These are phyloP conservation scores for Mesitornis unicolor DNA, from an alignment of 2,113 vertebrate genomes.

Conservation along the genomic window DNA sequence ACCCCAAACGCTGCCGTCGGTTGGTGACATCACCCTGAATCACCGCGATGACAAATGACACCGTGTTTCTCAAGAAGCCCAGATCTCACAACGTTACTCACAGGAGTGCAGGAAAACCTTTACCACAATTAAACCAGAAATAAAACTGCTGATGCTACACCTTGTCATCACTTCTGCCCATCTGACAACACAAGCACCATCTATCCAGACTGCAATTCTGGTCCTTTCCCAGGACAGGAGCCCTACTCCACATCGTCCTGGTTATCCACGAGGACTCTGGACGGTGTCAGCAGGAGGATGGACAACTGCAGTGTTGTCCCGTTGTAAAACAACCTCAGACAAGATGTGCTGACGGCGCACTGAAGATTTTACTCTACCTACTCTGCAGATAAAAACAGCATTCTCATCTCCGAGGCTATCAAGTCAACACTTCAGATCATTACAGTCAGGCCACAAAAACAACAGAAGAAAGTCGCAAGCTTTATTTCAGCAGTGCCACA, in stretches of 20 bases:
- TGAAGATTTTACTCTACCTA: slow-evolving; percentile 16
- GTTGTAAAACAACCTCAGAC: neutral
- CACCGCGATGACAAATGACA: rapidly evolving
- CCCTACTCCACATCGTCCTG: neutral
- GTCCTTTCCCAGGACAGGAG: neutral
- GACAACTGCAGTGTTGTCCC: neutral
- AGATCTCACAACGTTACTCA: neutral
- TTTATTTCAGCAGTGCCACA: neutral
- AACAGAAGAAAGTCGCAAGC: neutral
- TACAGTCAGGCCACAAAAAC: neutral
- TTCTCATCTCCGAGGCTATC: slow-evolving; percentile 14
- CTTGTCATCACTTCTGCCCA: neutral
- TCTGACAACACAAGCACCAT: neutral
- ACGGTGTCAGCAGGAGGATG: neutral
- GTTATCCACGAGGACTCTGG: neutral
- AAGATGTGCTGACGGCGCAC: neutral
- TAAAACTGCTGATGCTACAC: neutral
- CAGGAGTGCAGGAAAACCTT: neutral
- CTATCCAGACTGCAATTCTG: neutral
- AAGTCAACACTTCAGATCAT: neutral
- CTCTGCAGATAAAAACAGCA: neutral
- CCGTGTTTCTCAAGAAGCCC: neutral
- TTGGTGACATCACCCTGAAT: neutral
- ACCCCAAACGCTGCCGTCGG: neutral
- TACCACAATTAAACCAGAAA: neutral